Percentiles rank a stretch among this genome's conserved stretches.
Evolutionary conservation across 2,888 invertebrate genomes (phyloP).

Genomic region (Drosophila histrio): DNA sequence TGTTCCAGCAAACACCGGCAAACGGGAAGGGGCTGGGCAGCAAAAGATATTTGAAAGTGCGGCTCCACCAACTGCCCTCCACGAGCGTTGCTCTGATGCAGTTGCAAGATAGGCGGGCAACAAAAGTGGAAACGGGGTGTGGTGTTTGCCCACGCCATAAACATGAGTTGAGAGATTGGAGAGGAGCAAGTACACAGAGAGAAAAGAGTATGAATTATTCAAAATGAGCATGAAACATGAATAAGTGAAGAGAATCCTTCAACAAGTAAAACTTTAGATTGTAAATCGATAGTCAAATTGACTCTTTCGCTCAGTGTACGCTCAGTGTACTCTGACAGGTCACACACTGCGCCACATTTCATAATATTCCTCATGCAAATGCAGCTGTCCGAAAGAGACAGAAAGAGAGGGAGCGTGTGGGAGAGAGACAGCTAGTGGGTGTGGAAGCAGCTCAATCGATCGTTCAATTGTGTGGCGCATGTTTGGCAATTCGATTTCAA

Average conservation of each 20-base stretch:
- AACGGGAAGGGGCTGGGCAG: neutral
- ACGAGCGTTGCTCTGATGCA: slow-evolving; percentile 49
- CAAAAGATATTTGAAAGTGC: slow-evolving; percentile 48
- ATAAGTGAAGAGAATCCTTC: too few species aligned
- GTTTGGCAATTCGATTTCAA: slow-evolving; percentile 54
- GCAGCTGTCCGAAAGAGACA: slow-evolving; percentile 33
- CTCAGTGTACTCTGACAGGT: slow-evolving; percentile 21
- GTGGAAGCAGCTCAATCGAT: slow-evolving; percentile 51
- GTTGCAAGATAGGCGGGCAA: slow-evolving; percentile 25
- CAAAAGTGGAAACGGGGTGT: slow-evolving; percentile 65
- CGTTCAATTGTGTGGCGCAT: slow-evolving; percentile 56
- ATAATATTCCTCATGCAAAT: slow-evolving; percentile 67
- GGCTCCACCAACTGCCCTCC: neutral
- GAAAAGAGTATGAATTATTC: too few species aligned
- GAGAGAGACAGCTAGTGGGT: slow-evolving; percentile 30
- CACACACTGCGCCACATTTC: slow-evolving; percentile 54
- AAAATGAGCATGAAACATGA: too few species aligned
- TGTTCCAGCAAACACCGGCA: neutral
- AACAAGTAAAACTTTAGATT: too few species aligned
- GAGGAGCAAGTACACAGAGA: slow-evolving; percentile 4
- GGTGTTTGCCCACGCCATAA: slow-evolving; percentile 51
- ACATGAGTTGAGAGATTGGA: slow-evolving; percentile 10
- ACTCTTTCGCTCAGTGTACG: neutral
- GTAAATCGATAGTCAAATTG: too few species aligned
- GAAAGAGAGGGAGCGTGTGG: neutral